Conservation (phyloP, 2,888 invertebrate genomes). For the Nebria brevicollis region DNA sequence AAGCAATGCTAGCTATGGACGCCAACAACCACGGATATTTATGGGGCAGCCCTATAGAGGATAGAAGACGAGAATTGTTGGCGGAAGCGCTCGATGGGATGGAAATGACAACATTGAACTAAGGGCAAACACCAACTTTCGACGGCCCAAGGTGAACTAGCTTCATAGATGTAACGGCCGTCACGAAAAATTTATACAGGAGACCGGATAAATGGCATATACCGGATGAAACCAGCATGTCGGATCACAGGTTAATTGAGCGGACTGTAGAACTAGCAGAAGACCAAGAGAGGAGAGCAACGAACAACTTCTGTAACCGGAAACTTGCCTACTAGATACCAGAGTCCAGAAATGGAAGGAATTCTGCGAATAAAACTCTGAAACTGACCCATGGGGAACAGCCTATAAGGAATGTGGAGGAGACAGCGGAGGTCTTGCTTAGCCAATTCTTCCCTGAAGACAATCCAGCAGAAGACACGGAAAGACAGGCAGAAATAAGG, state of each 20-base stretch:
- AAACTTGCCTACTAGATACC: conserved; percentile 6
- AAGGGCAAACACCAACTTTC: conserved; percentile 17
- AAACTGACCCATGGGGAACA: too few species aligned
- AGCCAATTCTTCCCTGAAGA: conserved; percentile 37
- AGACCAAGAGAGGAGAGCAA: not conserved
- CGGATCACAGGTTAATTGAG: not conserved
- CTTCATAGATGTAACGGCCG: conserved; percentile 17
- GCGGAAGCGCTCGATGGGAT: not conserved
- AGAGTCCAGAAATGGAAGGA: not conserved
- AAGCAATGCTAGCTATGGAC: not conserved
- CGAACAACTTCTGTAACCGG: conserved; percentile 6
- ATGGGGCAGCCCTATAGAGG: not conserved
- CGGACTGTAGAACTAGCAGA: not conserved
- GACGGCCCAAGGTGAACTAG: conserved; percentile 2
- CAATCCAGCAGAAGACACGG: conserved; percentile 7
- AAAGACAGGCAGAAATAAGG: not conserved
- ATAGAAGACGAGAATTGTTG: too few species aligned
- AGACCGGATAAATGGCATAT: conserved; percentile 4
- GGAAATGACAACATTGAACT: conserved; percentile 9
- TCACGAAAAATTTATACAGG: not conserved
- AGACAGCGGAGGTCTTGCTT: too few species aligned
- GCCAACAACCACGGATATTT: not conserved
- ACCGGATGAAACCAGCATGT: conserved; percentile 17
- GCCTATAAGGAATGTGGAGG: too few species aligned
- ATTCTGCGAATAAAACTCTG: too few species aligned